Base-by-base conservation (phyloP, 2,888 invertebrate genomes). In the Tillus elongatus region DNA sequence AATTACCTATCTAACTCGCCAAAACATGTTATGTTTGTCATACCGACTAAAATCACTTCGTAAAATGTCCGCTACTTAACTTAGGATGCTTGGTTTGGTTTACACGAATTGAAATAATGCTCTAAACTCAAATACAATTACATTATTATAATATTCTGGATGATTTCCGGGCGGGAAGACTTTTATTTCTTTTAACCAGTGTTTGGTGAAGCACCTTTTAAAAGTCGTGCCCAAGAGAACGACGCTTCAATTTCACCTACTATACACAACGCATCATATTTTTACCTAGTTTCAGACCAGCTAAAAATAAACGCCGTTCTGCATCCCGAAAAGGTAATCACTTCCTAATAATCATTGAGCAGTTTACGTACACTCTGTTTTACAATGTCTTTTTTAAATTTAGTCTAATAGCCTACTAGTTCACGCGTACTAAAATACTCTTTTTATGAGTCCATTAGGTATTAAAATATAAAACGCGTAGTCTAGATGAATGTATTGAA, bases 81-180 rank as follows among this genome's bases (percentile, higher is more conserved):
- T n/a, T n/a, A n/a, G n/a, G n/a, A n/a, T n/a, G n/a, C n/a, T n/a
- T n/a, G n/a, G n/a, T n/a, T n/a, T n/a, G n/a, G n/a, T n/a, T n/a
- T n/a, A n/a, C n/a, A n/a, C n/a, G n/a, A n/a, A n/a, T n/a, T n/a
- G n/a, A n/a, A n/a, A n/a, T n/a, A n/a, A n/a, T n/a, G n/a, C n/a
- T n/a, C n/a, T n/a, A n/a, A n/a, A n/a, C n/a, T n/a, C n/a, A n/a
- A n/a, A n/a, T n/a, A n/a, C n/a, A 46, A 43, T 39, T 42, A 32
- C 9, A 12, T 32, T 32, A 32, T 13, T 9, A n/a, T 8, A 32
- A 8, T 8, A 43, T 32, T 42, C 39, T 48, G 50, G 50, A 56
- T 58, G 60, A 58, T 62, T 61, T 61, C 51, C 61, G 64, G 65
- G 64, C 63, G 64, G 66, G 66, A 66, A 66, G 66, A 66, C 66